Conservation (phyloP, 2,888 invertebrate genomes). For the Drosophila hamatofila region DNA sequence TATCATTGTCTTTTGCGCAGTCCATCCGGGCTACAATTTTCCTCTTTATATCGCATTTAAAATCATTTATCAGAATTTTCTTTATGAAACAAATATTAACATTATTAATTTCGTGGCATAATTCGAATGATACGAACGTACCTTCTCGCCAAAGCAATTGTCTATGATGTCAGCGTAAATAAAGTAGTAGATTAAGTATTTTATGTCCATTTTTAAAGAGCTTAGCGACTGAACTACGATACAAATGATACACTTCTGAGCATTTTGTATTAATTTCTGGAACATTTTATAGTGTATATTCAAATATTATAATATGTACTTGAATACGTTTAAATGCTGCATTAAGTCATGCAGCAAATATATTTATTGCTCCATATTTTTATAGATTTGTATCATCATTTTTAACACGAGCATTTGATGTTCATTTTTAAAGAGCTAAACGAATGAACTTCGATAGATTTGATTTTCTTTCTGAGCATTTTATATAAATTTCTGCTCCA, state of each 20-base stretch:
- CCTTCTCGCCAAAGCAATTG: not conserved
- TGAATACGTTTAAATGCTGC: no score
- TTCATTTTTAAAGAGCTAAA: no score
- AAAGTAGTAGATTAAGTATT: not conserved
- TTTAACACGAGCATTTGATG: no score
- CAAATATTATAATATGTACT: no score
- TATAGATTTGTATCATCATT: no score
- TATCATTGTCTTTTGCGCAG: conserved; percentile 23
- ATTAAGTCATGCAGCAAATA: no score
- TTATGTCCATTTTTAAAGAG: not conserved
- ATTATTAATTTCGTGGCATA: not conserved
- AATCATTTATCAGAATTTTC: conserved; percentile 21
- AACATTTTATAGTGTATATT: no score
- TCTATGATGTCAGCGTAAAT: not conserved
- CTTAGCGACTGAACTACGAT: not conserved
- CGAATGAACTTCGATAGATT: no score
- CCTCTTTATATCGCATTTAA: conserved; percentile 31
- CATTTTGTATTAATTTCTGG: not conserved
- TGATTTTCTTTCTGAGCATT: no score
- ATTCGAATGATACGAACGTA: not conserved
- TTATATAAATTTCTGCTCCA: no score
- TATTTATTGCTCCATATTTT: no score
- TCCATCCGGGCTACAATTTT: conserved; percentile 1
- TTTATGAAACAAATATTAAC: not conserved
- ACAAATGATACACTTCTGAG: not conserved